Evolutionary conservation across 2,888 invertebrate genomes (phyloP).

Genomic region (Temnothorax ravouxi): DNA sequence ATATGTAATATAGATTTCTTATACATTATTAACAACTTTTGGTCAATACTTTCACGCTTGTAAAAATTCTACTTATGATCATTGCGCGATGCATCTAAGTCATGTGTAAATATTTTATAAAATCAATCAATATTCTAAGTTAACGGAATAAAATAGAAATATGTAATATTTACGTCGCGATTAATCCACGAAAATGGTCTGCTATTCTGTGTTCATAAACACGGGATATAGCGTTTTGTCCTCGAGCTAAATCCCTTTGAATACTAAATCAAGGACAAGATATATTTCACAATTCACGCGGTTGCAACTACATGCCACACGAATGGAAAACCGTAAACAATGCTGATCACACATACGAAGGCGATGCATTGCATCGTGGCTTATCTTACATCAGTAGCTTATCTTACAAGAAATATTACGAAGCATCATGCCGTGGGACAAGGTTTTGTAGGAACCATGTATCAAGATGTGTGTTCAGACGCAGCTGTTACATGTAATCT

Average conservation of each 20-base stretch:
- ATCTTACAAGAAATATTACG: slow-evolving; percentile 40
- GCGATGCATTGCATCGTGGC: not conserved
- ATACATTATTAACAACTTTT: not conserved
- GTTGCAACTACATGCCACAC: not conserved
- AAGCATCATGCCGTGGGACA: not conserved
- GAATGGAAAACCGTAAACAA: slow-evolving; percentile 27
- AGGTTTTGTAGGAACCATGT: slow-evolving; percentile 10
- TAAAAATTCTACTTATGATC: not conserved
- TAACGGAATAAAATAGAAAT: not conserved
- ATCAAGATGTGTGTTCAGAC: not conserved
- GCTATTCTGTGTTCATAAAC: not conserved
- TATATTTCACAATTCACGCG: slow-evolving; percentile 23
- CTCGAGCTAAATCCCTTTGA: slow-evolving; percentile 32
- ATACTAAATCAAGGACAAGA: slow-evolving; percentile 26
- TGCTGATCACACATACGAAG: not conserved
- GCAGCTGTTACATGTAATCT: slow-evolving; percentile 5
- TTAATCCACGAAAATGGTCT: not conserved
- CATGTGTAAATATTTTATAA: not conserved
- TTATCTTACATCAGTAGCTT: slow-evolving; percentile 37
- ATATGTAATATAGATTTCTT: not conserved
- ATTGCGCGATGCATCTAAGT: not conserved
- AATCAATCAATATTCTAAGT: not conserved
- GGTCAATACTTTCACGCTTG: not conserved
- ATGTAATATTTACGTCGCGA: not conserved
- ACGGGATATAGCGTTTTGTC: not conserved